Base-by-base conservation (phyloP, 2,113 vertebrate species). In the Glareola pratincola region DNA sequence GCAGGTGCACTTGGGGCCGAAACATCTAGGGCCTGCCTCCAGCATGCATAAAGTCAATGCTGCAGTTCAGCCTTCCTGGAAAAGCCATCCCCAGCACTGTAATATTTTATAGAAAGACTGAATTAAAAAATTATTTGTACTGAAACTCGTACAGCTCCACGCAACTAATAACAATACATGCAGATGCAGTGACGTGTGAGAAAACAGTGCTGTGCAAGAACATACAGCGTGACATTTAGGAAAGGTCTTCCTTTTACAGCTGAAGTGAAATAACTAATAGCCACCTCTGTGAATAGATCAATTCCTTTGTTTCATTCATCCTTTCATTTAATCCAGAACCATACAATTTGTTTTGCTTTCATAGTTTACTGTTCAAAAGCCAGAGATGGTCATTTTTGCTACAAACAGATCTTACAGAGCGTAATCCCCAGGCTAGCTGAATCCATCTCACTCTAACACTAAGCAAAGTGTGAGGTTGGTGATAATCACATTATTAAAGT, bases 1-100 rank as follows among this genome's bases (percentile, higher is more conserved):
- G 98, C 86, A 98, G 98, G 98, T 98, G 98, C 98, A 98, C 98
- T 94, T 88, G 98, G 98, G 98, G 98, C 97, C 54, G 79, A 90
- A 96, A 95, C 97, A 97, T 95, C 93, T 85, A 98, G 95, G 92
- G 95, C 85, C 98, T 97, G 97, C 97, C 98, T 98, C 78, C 97
- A 98, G 98, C 97, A 98, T 94, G 97, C 97, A 98, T 97, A 98
- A 98, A 97, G 95, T 97, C 97, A 94, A 53, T 59, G 76, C 54
- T 81, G 80, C 27, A 89, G 72, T 39, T 84, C 88, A 82, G 88
- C 30, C 57, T 76, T 73, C 37, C 73, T 80, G 72, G 69, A 89
- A 94, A 76, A 88, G 12, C 34, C 81, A 85, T 80, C 32, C 47
- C 8, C 23, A 77, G 75, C 8, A 62, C 57, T 66, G 79, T 32